These are phyloP conservation scores for Oithona nana DNA, from an alignment of 2,888 invertebrate species.

Conservation along the genomic window DNA sequence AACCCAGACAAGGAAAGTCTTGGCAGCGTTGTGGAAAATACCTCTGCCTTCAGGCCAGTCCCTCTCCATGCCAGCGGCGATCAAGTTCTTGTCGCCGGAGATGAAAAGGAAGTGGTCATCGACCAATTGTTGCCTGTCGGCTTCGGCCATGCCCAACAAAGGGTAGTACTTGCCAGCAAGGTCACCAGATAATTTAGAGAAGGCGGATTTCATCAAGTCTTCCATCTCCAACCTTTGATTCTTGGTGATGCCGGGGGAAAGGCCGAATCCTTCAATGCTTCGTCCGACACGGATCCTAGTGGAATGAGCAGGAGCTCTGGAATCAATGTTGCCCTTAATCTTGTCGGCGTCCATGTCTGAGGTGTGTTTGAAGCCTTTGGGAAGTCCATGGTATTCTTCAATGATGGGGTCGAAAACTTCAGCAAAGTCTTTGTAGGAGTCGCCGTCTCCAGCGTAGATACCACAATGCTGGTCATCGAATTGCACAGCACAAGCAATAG, in stretches of 20 bases:
- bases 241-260: constrained; percentile 18
- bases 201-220: constrained; percentile 17
- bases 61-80: constrained; percentile 18
- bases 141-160: constrained; percentile 18
- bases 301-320: constrained; percentile 14
- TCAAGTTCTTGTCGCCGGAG: constrained; percentile 17
- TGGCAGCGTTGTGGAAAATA: constrained; percentile 27
- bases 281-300: constrained; percentile 18
- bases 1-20: constrained; percentile 19
- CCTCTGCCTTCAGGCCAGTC: constrained; percentile 27
- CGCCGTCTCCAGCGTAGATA: constrained; percentile 17
- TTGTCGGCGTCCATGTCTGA: constrained; percentile 14
- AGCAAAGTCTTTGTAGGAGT: constrained; percentile 9
- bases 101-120: constrained; percentile 19
- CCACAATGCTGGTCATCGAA: constrained; percentile 18
- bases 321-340: constrained; percentile 16
- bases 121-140: constrained; percentile 13
- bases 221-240: constrained; percentile 17
- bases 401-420: constrained; percentile 16
- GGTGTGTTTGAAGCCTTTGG: constrained; percentile 6
- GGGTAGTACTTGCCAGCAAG: constrained; percentile 18
- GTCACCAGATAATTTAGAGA: constrained; percentile 14
- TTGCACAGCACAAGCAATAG: constrained; percentile 17
- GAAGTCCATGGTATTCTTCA: constrained; percentile 15
- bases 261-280: constrained; percentile 18